phyloP scores from a whole-genome alignment of 2,797 vertebrate species.

The Melanotaenia trifasciata region DNA sequence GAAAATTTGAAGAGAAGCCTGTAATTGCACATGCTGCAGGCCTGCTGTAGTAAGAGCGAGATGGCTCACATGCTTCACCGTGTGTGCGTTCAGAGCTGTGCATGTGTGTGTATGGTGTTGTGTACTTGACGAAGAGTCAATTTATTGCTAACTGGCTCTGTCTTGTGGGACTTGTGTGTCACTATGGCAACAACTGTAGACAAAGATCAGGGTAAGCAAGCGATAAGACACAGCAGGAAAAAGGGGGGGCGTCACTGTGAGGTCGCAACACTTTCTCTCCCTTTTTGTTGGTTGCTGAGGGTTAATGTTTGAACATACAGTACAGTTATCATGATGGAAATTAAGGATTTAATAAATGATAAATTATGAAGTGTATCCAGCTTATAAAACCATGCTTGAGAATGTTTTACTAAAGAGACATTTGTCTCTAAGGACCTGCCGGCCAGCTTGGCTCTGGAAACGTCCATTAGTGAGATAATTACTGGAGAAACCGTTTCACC shows the following conservation, averaged over 20 bases:
- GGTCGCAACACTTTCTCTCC: not conserved
- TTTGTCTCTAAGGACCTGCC: not conserved
- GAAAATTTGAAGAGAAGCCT: not conserved
- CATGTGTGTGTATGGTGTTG: not conserved
- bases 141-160: slow-evolving; percentile 50
- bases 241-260: too few relatives aligned
- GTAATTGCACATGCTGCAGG: not conserved
- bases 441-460: not conserved
- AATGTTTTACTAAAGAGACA: not conserved
- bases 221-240: slow-evolving; percentile 8
- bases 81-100: not conserved
- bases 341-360: too few relatives aligned
- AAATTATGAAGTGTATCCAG: not conserved
- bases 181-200: slow-evolving; percentile 68
- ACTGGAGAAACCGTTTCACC: not conserved
- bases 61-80: not conserved
- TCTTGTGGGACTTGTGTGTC: slow-evolving; percentile 53
- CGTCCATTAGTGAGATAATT: slow-evolving; percentile 1
- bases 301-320: too few relatives aligned
- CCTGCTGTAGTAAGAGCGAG: not conserved
- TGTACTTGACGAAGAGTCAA: slow-evolving; percentile 42
- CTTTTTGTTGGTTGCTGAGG: not conserved
- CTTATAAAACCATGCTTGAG: too few relatives aligned
- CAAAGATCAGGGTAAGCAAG: not conserved
- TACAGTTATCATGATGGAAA: too few relatives aligned